Base-by-base conservation (phyloP, 2,888 invertebrate species). In the Cephus nigrinus region DNA sequence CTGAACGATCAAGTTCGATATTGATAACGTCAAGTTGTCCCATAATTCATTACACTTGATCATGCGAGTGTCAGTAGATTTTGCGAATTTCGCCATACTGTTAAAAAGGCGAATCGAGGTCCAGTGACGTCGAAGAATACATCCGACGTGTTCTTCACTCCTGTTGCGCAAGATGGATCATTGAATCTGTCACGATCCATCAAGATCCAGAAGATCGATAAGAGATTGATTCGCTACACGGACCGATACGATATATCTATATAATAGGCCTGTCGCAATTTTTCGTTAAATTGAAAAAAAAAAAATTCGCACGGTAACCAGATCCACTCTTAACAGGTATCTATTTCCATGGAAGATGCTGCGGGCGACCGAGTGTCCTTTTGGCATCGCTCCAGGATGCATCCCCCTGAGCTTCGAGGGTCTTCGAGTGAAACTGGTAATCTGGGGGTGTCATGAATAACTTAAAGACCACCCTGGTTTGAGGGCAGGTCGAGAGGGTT, bases 1-100 rank as follows among this genome's bases (percentile, higher is more conserved):
- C 73, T 74, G 77, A 30, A 82, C 75, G 82, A 82, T 76, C 74
- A 79, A 80, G 76, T 40, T 40, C 4, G 15, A 1, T 5, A 40
- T 15, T 40, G 15, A 40, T 40, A 40, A 40, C 40, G 15, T 40
- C 15, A 15, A 40, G 40, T 15, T 15, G 5, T 40, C 15, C 23
- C 5, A 40, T 40, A 40, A 40, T 40, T 15, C 40, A 40, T 40
- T 40, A 23, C 15, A 15, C 40, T 40, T 40, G 40, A 40, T 40
- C 15, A 23, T 40, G 5, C 15, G 40, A 40, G 15, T 40, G 40
- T 15, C 5, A 5, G 15, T 23, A 1, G 40, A 40, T 15, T 40
- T 2, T 2, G 1, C 15, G 15, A 40, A 5, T 40, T 40, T 40
- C 5, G 15, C 15, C 1, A 23, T 4, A 40, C 40, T 40, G 40